These are phyloP conservation scores for Stichodactyla helianthus DNA, from an alignment of 64 coral and sea anemone species.

Conservation along the genomic window DNA sequence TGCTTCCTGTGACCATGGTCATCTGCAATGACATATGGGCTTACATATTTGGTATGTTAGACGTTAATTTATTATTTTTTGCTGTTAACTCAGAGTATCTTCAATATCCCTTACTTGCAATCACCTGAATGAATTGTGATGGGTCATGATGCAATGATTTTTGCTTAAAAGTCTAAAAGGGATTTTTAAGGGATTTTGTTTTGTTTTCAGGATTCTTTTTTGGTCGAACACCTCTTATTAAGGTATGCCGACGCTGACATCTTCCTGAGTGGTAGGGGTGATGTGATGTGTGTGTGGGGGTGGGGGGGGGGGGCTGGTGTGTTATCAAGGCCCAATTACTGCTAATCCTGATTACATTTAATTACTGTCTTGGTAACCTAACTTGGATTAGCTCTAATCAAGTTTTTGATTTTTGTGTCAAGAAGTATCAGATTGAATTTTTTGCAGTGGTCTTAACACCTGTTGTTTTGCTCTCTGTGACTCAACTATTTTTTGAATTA, in stretches of 20 bases:
- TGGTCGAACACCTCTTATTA: slow-evolving; percentile 87
- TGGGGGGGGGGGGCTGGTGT: no score
- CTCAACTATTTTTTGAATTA: background rate
- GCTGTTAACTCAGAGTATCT: background rate
- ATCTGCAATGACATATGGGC: slow-evolving; percentile 98
- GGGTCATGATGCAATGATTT: background rate
- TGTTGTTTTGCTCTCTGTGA: no score
- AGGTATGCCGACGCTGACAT: slow-evolving; percentile 36
- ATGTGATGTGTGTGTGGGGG: no score
- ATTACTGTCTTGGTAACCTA: no score
- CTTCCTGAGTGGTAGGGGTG: background rate
- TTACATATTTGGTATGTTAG: slow-evolving; percentile 65
- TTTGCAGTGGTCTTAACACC: no score
- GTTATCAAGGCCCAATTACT: no score
- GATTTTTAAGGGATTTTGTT: background rate
- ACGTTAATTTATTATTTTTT: slow-evolving; percentile 20
- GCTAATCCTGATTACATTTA: no score
- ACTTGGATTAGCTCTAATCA: no score
- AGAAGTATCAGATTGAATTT: no score
- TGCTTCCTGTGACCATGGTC: slow-evolving; percentile 86
- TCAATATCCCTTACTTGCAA: no score
- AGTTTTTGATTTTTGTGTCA: no score
- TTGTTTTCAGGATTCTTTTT: slow-evolving; percentile 70
- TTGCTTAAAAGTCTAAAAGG: background rate
- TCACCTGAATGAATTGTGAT: no score